Evolutionary conservation across 92 coral and sea anemone genomes (phyloP).

Genomic region (Virgularia gustaviana): DNA sequence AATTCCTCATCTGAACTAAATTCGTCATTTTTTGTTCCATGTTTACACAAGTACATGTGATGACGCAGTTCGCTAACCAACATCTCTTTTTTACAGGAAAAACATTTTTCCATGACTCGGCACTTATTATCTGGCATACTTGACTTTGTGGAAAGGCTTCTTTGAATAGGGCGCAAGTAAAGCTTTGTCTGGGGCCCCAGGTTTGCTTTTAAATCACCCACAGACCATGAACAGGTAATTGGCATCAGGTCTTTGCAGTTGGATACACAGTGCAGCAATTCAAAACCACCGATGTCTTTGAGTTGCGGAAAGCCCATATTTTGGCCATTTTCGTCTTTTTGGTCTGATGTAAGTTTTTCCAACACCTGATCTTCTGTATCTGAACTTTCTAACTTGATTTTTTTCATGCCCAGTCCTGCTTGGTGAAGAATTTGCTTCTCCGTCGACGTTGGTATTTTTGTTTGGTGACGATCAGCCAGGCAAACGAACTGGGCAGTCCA

Average conservation of each 20-base stretch:
- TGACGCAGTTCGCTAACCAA: constrained; percentile 42
- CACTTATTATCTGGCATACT: constrained; percentile 39
- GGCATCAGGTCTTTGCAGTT: constrained; percentile 44
- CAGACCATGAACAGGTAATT: constrained; percentile 48
- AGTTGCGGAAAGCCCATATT: constrained; percentile 45
- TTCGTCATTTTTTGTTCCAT: neutral
- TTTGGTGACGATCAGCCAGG: constrained; percentile 37
- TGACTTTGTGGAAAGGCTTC: constrained; percentile 39
- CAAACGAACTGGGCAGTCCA: constrained; percentile 56
- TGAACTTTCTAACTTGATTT: constrained; percentile 47
- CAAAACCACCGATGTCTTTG: constrained; percentile 53
- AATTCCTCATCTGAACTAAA: neutral
- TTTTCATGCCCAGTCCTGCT: constrained; percentile 54
- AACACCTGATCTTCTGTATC: constrained; percentile 43
- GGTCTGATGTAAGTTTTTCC: constrained; percentile 41
- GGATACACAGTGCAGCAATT: constrained; percentile 44
- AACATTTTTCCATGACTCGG: constrained; percentile 46
- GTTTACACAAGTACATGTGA: constrained; percentile 38
- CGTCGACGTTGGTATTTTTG: constrained; percentile 31
- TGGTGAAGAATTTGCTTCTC: constrained; percentile 46
- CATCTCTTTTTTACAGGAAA: constrained; percentile 34
- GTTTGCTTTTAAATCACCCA: constrained; percentile 41
- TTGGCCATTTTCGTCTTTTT: constrained; percentile 45
- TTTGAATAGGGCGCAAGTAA: constrained; percentile 51
- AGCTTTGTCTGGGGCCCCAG: constrained; percentile 50